phyloP scores from a whole-genome alignment of 53 echinoderm and acorn worm species.

The Paelopatides confundens region DNA sequence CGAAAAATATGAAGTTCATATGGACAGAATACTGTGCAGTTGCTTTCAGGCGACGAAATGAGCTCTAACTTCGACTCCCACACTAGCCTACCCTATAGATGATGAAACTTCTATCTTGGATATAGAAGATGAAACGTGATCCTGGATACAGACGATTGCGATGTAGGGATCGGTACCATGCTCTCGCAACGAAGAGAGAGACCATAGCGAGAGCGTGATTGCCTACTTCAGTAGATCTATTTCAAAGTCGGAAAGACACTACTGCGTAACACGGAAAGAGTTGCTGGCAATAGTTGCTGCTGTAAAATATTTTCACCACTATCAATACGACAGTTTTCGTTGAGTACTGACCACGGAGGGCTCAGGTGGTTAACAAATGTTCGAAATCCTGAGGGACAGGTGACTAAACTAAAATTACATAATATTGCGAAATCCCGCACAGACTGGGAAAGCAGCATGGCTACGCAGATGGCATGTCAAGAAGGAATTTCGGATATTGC shows the following conservation, averaged over 20 bases:
- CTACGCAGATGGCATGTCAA: slow-evolving; percentile 2
- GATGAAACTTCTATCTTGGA: slow-evolving; percentile 16
- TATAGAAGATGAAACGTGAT: too few relatives aligned
- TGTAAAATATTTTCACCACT: slow-evolving; percentile 38
- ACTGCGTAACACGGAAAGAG: slow-evolving; percentile 55
- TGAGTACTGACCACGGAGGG: slow-evolving; percentile 35
- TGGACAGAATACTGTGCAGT: slow-evolving; percentile 28
- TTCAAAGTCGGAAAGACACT: slow-evolving; percentile 47
- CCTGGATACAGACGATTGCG: slow-evolving; percentile 61
- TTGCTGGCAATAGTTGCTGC: slow-evolving; percentile 48
- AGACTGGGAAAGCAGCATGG: slow-evolving; percentile 14
- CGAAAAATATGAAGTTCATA: not conserved
- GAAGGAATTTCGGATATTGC: not conserved
- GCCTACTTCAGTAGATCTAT: slow-evolving; percentile 46
- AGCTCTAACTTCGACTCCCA: slow-evolving; percentile 26
- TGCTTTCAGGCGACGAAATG: slow-evolving; percentile 45
- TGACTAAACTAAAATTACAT: too few relatives aligned
- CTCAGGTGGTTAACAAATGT: slow-evolving; percentile 33
- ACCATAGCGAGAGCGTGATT: not conserved
- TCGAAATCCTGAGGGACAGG: slow-evolving; percentile 44
- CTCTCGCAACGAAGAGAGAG: slow-evolving; percentile 36
- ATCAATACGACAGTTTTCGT: slow-evolving; percentile 29
- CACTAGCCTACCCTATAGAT: slow-evolving; percentile 34
- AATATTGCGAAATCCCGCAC: slow-evolving; percentile 16
- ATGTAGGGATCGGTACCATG: slow-evolving; percentile 14